These are phyloP conservation scores for Rotaria magnacalcarata DNA, from an alignment of 2,888 invertebrate genomes.

Conservation along the genomic window DNA sequence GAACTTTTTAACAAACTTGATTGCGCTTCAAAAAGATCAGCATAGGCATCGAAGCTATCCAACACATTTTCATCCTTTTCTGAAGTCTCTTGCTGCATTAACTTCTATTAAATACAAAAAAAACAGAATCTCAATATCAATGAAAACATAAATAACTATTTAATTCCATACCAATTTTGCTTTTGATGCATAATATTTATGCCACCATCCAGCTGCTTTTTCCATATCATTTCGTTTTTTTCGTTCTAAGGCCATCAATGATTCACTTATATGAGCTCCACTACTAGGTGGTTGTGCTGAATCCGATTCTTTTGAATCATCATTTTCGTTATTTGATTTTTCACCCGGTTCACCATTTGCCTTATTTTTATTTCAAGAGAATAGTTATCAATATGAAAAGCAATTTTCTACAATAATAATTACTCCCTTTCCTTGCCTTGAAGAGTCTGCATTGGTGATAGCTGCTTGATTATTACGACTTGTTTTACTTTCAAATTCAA, in stretches of 20 bases:
- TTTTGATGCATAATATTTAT: conserved; percentile 14
- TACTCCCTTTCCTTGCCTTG: neutral
- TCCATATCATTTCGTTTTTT: neutral
- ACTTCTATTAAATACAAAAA: neutral
- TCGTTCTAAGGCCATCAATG: neutral
- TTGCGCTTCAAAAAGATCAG: neutral
- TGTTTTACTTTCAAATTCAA: neutral
- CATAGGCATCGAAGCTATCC: neutral
- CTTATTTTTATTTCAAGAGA: no score
- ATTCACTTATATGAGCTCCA: neutral
- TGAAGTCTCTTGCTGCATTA: neutral
- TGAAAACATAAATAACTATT: no score
- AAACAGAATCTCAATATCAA: neutral
- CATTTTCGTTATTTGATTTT: neutral
- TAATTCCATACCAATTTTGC: neutral
- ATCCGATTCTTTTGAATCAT: neutral
- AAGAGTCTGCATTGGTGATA: neutral
- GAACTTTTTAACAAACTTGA: neutral
- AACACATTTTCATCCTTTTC: neutral
- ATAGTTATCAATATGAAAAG: no score
- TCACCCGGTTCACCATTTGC: neutral
- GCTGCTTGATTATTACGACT: neutral
- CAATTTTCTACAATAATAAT: no score
- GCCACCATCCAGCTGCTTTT: neutral
- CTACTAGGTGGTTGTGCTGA: neutral